Evolutionary conservation across 2,797 vertebrate species (phyloP).

Genomic region (Spinus olivaceus): DNA sequence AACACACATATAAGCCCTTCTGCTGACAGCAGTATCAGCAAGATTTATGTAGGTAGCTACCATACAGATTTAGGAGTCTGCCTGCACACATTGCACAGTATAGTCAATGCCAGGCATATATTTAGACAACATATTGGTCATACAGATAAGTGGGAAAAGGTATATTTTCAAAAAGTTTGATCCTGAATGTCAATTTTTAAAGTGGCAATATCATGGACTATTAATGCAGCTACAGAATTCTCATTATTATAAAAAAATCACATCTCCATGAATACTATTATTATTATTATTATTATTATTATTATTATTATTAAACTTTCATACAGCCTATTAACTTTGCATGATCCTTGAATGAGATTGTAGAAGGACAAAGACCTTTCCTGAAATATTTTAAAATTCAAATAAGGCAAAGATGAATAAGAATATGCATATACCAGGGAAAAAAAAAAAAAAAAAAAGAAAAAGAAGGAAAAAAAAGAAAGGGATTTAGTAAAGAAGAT

Average conservation of each 20-base stretch:
- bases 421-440: neutral
- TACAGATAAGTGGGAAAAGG: neutral
- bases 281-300: neutral
- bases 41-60: constrained; percentile 1
- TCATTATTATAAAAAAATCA: neutral
- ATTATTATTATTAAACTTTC: neutral
- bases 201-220: neutral
- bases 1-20: neutral
- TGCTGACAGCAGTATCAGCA: neutral
- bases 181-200: neutral
- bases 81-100: neutral
- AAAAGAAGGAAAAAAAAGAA: neutral
- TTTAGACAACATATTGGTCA: neutral
- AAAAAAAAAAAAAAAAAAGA: neutral
- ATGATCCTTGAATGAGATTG: neutral
- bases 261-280: neutral
- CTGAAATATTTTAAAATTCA: neutral
- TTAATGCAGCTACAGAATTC: neutral
- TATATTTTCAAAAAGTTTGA: neutral
- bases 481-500: neutral
- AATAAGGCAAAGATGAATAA: neutral
- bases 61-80: constrained; percentile 6
- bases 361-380: neutral
- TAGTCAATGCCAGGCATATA: neutral
- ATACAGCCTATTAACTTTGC: neutral